Conservation (phyloP, 2,888 invertebrate species). For the Corbicula japonica region DNA sequence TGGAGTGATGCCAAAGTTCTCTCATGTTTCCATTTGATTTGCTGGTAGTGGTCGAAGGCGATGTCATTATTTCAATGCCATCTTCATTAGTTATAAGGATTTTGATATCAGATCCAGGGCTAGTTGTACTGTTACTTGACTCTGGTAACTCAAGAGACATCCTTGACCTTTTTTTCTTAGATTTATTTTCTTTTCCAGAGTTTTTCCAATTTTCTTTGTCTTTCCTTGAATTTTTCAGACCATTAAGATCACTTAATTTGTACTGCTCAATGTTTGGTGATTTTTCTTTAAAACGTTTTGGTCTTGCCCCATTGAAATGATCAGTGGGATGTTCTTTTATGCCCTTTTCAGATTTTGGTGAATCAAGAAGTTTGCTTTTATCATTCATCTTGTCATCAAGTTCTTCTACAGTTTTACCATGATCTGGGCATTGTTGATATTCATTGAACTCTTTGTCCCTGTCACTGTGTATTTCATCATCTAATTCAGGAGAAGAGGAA, state of each 20-base stretch:
- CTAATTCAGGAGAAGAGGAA: too few relatives aligned
- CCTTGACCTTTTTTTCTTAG: constrained; percentile 19
- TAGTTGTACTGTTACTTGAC: neutral
- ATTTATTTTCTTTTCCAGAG: constrained; percentile 8
- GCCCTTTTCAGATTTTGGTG: constrained; percentile 1
- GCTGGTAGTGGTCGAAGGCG: too few relatives aligned
- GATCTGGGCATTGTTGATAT: too few relatives aligned
- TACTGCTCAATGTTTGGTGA: too few relatives aligned
- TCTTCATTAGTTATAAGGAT: constrained; percentile 41
- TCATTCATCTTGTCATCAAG: constrained; percentile 3
- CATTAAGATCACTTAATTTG: too few relatives aligned
- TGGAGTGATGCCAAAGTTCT: too few relatives aligned
- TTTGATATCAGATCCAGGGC: constrained; percentile 21
- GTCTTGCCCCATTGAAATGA: constrained; percentile 26
- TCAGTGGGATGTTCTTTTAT: neutral
- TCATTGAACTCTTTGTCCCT: too few relatives aligned
- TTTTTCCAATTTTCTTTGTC: neutral
- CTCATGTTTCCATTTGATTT: too few relatives aligned
- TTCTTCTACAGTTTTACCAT: too few relatives aligned
- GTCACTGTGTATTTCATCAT: too few relatives aligned
- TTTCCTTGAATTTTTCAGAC: neutral
- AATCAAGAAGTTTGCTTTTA: neutral
- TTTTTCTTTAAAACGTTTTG: constrained; percentile 16
- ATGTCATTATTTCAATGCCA: constrained; percentile 20
- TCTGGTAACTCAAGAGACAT: constrained; percentile 1